phyloP scores from a whole-genome alignment of 2,888 invertebrate species.

The Stenichneumon culpator region DNA sequence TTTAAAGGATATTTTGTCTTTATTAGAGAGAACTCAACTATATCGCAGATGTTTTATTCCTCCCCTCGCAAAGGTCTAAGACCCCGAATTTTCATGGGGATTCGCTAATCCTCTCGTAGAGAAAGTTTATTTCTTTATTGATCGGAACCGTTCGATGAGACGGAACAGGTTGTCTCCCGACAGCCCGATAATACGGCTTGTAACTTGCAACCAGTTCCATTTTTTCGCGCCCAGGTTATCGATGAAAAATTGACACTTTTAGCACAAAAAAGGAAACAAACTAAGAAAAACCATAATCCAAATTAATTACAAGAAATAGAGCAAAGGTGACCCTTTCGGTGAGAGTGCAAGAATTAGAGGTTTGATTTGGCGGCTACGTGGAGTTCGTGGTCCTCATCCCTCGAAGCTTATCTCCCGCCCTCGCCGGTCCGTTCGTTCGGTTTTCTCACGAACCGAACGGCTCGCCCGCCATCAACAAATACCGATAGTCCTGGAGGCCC shows the following conservation, averaged over 20 bases:
- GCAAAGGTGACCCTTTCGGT: background rate
- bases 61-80: no score
- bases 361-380: constrained; percentile 76
- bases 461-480: constrained; percentile 37
- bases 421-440: constrained; percentile 10
- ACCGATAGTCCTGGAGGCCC: constrained; percentile 35
- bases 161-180: no score
- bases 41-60: no score
- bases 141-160: no score
- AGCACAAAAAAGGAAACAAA: background rate
- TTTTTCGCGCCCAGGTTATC: background rate
- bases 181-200: no score
- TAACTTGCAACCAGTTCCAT: no score
- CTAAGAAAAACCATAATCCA: background rate
- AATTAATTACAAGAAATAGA: background rate
- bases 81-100: no score
- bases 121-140: no score
- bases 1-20: no score
- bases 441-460: constrained; percentile 42
- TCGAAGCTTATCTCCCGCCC: constrained; percentile 36
- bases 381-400: constrained; percentile 25
- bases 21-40: no score
- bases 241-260: background rate
- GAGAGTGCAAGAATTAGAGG: constrained; percentile 77
- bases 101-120: no score